Base-by-base conservation (phyloP, 2,888 invertebrate species). In the Drosophila tripunctata region DNA sequence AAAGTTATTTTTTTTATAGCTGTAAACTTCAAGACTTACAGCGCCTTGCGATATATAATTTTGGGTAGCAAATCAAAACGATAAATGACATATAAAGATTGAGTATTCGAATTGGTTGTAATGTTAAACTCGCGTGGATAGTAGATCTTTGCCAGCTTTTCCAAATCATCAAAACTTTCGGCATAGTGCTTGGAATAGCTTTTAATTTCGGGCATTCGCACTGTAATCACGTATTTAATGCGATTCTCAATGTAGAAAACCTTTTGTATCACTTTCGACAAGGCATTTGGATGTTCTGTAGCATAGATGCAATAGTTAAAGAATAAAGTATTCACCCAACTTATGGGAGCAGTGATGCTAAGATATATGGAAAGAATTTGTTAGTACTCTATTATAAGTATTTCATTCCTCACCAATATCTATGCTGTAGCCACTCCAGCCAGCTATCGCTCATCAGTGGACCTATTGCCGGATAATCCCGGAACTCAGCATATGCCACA, bases 401-500 rank as follows among this genome's bases (percentile, higher is more conserved):
- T 5, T 24, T 0, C n/a, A n/a, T n/a, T 14, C 0, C 19, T 60
- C 78, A 89, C 90, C 88, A 87, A 67, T 81, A 91, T 70, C 82
- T 81, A 4, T 57, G 35, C 0, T 62, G 17, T 8, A 91, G 22
- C 88, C 90, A 91, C 1, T 85, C 55, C 30, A 75, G 7, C 90
- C 90, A 90, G 6, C 67, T 64, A 27, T 77, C 82, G 2, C 47
- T 58, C n/a, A 78, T 68, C 35, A 90, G 3, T 0, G 87, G 81
- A 0, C 57, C 47, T 2, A 91, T 56, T 4, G 67, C 40, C 0
- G 90, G 90, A 56, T 66, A 76, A 14, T 79, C 83, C 0, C 73
- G 72, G 8, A 90, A 69, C 38, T 90, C 89, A 0, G 87, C 91
- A 69, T 89, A 90, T 14, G 81, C 89, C 0, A 83, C 44, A 4